Percentiles rank a stretch among this genome's conserved stretches.
Conservation (phyloP, 2,888 invertebrate genomes). For the Diaperis boleti region DNA sequence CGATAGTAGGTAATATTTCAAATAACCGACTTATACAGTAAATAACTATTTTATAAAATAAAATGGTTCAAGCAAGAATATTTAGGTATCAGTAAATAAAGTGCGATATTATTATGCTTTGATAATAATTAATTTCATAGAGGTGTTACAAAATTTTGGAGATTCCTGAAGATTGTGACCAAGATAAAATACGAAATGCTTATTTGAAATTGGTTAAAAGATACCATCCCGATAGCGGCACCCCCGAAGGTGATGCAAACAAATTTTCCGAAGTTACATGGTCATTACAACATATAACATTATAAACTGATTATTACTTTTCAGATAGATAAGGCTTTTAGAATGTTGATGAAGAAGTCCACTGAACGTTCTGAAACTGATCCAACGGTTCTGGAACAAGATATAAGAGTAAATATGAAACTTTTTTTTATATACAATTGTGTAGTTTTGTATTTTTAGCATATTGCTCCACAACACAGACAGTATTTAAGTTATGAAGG, state of each 20-base stretch:
- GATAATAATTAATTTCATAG: slow-evolving; percentile 67
- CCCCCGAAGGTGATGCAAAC: slow-evolving; percentile 76
- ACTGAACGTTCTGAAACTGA: slow-evolving; percentile 70
- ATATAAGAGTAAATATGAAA: slow-evolving; percentile 70
- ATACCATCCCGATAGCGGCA: slow-evolving; percentile 87
- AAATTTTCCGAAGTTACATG: slow-evolving; percentile 83
- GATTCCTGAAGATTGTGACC: slow-evolving; percentile 76
- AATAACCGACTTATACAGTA: too few species aligned
- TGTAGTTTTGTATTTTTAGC: slow-evolving; percentile 65
- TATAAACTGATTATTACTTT: slow-evolving; percentile 42
- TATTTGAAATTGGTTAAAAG: slow-evolving; percentile 83
- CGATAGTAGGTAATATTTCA: too few species aligned
- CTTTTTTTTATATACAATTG: too few species aligned
- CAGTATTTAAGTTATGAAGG: slow-evolving; percentile 86
- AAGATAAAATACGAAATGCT: slow-evolving; percentile 78
- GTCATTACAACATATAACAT: not conserved
- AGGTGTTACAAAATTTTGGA: slow-evolving; percentile 78
- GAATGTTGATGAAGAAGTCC: slow-evolving; percentile 76
- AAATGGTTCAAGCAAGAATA: too few species aligned
- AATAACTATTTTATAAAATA: too few species aligned
- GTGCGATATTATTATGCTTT: too few species aligned
- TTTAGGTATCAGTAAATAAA: too few species aligned
- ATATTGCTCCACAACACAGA: slow-evolving; percentile 90
- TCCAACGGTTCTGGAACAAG: slow-evolving; percentile 69
- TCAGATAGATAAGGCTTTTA: slow-evolving; percentile 80